These are phyloP conservation scores for Parasteatoda lunata DNA, from an alignment of 2,888 invertebrate genomes.

Conservation along the genomic window DNA sequence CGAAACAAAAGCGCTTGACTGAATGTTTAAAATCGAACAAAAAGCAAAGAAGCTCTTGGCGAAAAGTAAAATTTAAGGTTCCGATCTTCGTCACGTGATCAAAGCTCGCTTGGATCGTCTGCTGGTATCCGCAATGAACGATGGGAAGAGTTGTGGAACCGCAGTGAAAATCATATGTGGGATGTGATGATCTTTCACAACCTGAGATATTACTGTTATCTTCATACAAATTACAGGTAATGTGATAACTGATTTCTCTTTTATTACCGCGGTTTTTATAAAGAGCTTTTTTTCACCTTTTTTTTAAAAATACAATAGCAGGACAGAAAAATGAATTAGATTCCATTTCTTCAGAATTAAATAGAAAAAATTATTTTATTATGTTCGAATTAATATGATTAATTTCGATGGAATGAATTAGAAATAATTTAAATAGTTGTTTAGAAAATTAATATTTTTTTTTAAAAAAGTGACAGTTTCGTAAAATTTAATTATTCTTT, in stretches of 20 bases:
- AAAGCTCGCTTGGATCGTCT: slow-evolving; percentile 43
- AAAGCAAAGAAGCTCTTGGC: background rate
- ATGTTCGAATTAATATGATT: too few relatives aligned
- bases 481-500: too few relatives aligned
- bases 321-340: too few relatives aligned
- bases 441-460: too few relatives aligned
- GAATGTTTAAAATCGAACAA: slow-evolving; percentile 31
- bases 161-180: slow-evolving; percentile 58
- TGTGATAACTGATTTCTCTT: slow-evolving; percentile 8
- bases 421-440: too few relatives aligned
- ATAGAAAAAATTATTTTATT: too few relatives aligned
- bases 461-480: too few relatives aligned
- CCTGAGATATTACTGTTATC: slow-evolving; percentile 31
- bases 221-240: slow-evolving; percentile 61
- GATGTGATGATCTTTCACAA: slow-evolving; percentile 48
- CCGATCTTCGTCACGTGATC: slow-evolving; percentile 52
- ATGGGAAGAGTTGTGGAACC: slow-evolving; percentile 61
- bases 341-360: too few relatives aligned
- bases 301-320: too few relatives aligned
- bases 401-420: too few relatives aligned
- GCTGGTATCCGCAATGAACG: slow-evolving; percentile 61
- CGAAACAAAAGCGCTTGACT: background rate
- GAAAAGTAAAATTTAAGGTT: slow-evolving; percentile 5
- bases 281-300: too few relatives aligned
- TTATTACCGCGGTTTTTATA: background rate